Conservation (phyloP, 1,140 invertebrate species). For the Vollenhovia emeryi region DNA sequence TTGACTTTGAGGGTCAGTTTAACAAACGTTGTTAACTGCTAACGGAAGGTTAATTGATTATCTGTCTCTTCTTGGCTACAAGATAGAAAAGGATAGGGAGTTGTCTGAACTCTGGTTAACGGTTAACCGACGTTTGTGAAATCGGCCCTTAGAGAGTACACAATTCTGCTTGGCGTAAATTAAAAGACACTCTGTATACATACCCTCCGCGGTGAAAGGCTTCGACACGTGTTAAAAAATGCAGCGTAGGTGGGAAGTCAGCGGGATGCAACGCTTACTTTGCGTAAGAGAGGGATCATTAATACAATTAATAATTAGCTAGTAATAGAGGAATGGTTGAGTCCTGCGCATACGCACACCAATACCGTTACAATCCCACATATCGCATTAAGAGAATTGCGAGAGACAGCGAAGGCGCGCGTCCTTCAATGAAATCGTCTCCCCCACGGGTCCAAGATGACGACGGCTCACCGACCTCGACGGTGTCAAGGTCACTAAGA, state of each 20-base stretch:
- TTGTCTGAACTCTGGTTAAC: no score
- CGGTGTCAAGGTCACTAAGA: slow-evolving; percentile 14
- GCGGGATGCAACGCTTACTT: neutral
- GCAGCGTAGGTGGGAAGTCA: neutral
- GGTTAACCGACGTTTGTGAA: no score
- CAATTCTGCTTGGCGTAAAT: neutral
- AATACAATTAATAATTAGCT: slow-evolving; percentile 74
- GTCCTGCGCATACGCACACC: slow-evolving; percentile 70
- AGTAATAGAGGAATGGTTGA: slow-evolving; percentile 65
- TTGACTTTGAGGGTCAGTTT: no score
- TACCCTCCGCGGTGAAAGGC: neutral
- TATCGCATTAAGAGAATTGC: slow-evolving; percentile 53
- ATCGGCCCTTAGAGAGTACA: no score
- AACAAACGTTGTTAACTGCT: no score
- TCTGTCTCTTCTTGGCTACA: no score
- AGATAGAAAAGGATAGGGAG: no score
- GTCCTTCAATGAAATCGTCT: slow-evolving; percentile 35
- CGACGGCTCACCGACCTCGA: neutral
- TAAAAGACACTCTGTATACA: neutral
- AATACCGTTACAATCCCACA: slow-evolving; percentile 69
- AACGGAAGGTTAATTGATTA: no score
- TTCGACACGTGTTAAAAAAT: slow-evolving; percentile 1
- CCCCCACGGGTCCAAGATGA: neutral
- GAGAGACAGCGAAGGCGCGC: slow-evolving; percentile 49
- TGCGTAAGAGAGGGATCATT: slow-evolving; percentile 32